Evolutionary conservation across 2,888 invertebrate species (phyloP), one percentile per base, ranked within the genome.

Genomic region (Globia sparganii): DNA sequence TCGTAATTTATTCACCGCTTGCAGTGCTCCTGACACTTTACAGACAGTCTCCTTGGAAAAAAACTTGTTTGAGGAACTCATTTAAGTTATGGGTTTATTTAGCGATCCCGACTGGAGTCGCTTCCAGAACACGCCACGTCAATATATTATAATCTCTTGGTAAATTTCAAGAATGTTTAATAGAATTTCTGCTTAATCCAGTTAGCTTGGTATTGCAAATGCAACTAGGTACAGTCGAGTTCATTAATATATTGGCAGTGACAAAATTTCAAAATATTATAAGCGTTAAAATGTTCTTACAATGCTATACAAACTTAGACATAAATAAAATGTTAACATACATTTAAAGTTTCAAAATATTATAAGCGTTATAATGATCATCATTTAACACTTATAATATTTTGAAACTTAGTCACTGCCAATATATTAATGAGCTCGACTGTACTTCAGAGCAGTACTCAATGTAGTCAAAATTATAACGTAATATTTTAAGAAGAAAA

Each of bases 51-150:
- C 77, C 75, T 75, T 72, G 70, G 68, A 11, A 80, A 84, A 83
- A 87, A 83, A 77, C 67, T 81, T 78, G 69, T 61, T 62, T 34
- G 65, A 40, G 67, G 82, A 90, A 88, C 82, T 90, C 85, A 79
- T 84, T 85, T 84, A 89, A 88, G 78, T 89, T 85, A 70, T 85
- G 81, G 84, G 72, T 84, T 86, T 85, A 83, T 84, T 83, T 71
- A 89, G 69, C 81, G 73, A 67, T 53, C 62, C 49, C 75, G 65
- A 69, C 46, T 13, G 69, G 34, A 43, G 72, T 13, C 62, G 74
- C 58, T 75, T 73, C 77, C 70, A 78, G 67, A 65, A 43, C 13
- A 66, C 31, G 31, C 15, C 49, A 9, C 2, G 6, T 53, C 21
- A 69, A 61, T 70, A 70, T 84, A 70, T 66, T 65, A 69, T 71